These are phyloP conservation scores for Druceiella hillmani DNA, from an alignment of 2,888 invertebrate species.

Conservation along the genomic window DNA sequence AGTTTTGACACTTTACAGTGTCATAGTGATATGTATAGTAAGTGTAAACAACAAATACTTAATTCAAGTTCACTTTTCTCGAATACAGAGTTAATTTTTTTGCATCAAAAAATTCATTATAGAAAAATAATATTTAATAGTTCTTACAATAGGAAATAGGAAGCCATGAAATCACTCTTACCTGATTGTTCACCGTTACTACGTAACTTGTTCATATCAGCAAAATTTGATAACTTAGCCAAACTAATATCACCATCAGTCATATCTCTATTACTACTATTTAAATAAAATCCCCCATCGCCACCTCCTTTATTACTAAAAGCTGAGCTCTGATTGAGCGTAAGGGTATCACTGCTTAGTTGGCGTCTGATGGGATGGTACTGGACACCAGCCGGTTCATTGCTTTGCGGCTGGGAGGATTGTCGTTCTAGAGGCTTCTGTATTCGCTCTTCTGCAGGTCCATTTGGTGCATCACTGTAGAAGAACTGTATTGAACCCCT, in stretches of 20 bases:
- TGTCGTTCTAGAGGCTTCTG: conserved; percentile 43
- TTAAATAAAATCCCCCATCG: conserved; percentile 42
- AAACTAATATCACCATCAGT: conserved; percentile 52
- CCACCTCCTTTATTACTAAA: conserved; percentile 37
- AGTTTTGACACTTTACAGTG: no score
- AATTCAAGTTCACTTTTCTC: no score
- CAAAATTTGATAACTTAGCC: conserved; percentile 63
- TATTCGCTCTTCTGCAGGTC: conserved; percentile 35
- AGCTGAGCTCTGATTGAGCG: conserved; percentile 35
- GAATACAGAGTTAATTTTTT: no score
- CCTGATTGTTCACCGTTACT: conserved; percentile 43
- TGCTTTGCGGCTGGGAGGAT: conserved; percentile 28
- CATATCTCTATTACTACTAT: conserved; percentile 45
- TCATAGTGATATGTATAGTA: neutral
- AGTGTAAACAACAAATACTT: conserved; percentile 32
- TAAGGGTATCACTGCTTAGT: conserved; percentile 54
- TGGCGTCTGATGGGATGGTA: conserved; percentile 44
- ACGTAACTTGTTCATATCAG: conserved; percentile 59
- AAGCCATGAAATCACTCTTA: conserved; percentile 24
- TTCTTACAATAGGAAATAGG: no score
- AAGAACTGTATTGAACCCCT: conserved; percentile 64
- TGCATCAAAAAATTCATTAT: no score
- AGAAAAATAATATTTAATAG: no score
- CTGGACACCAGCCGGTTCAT: conserved; percentile 17
- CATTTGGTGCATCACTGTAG: conserved; percentile 53